Percentiles rank a stretch among this genome's conserved stretches.
phyloP scores from a whole-genome alignment of 2,113 vertebrate species.

The Gallinago jamesoni region DNA sequence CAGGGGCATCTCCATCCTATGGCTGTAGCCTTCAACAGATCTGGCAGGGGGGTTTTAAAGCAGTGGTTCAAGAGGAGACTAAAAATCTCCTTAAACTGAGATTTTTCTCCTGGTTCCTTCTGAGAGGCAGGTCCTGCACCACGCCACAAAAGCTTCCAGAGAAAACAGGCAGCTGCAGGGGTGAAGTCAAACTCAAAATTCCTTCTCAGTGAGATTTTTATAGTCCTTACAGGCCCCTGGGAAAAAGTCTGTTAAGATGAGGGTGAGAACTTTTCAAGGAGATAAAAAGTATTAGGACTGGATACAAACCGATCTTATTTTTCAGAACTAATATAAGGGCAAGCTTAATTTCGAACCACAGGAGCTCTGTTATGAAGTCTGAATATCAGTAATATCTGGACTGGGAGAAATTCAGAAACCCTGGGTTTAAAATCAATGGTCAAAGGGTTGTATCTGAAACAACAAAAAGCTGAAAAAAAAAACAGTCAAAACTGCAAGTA shows the following conservation, averaged over 20 bases:
- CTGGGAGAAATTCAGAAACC: background rate
- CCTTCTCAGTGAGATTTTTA: background rate
- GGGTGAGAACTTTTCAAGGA: background rate
- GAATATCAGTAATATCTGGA: background rate
- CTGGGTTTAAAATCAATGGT: background rate
- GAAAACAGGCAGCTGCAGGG: background rate
- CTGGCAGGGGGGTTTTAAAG: no score
- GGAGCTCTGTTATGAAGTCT: background rate
- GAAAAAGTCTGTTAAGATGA: background rate
- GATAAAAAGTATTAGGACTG: background rate
- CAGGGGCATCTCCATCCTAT: background rate
- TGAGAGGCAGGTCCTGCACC: background rate
- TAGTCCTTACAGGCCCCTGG: background rate
- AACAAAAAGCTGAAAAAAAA: background rate
- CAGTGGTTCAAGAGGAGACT: background rate
- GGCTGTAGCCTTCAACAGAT: background rate
- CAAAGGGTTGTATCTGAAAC: background rate
- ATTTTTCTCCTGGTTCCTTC: background rate
- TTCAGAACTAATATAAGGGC: background rate
- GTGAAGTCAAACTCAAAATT: background rate
- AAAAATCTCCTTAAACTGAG: background rate
- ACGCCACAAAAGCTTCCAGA: background rate
- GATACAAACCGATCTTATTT: background rate
- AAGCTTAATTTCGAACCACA: background rate
- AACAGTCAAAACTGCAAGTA: conserved; percentile 3